A percentile compares a stretch with the other conserved stretches of the same genome.
Conservation (phyloP, 2,888 invertebrate genomes). For the Cremastinae sp. region DNA sequence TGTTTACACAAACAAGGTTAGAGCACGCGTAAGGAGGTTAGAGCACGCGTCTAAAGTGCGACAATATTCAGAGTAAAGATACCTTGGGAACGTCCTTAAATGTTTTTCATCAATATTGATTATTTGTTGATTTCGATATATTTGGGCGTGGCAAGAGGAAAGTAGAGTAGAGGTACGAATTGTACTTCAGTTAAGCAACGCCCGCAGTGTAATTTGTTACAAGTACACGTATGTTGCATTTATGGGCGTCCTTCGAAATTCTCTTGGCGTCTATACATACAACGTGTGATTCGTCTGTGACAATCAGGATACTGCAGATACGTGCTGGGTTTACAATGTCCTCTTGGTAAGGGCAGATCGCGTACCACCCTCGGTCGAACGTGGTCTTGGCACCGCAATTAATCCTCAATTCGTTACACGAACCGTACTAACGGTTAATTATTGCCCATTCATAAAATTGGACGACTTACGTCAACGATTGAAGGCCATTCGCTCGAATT, state of each 20-base stretch:
- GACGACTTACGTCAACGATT: slow-evolving; percentile 20
- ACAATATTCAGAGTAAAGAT: too few species aligned
- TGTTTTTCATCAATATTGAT: too few species aligned
- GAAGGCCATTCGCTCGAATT: slow-evolving; percentile 8
- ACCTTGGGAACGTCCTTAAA: too few species aligned
- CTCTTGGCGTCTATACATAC: not conserved
- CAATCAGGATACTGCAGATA: slow-evolving; percentile 30
- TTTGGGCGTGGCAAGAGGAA: too few species aligned
- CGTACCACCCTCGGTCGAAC: not conserved
- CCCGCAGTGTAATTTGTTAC: not conserved
- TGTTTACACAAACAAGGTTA: too few species aligned
- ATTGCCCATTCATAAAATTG: slow-evolving; percentile 29
- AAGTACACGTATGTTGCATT: not conserved
- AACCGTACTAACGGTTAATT: slow-evolving; percentile 16
- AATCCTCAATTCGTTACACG: slow-evolving; percentile 48
- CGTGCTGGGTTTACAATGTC: slow-evolving; percentile 16
- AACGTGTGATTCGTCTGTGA: slow-evolving; percentile 1
- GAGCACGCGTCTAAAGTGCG: too few species aligned
- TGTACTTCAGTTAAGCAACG: not conserved
- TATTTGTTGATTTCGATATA: too few species aligned
- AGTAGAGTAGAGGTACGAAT: not conserved
- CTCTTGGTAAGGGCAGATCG: not conserved
- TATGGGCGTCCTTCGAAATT: not conserved
- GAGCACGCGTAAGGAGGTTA: too few species aligned
- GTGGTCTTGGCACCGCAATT: slow-evolving; percentile 25